phyloP scores from a whole-genome alignment of 2,797 vertebrate species.

The Acrocephalus scirpaceus region DNA sequence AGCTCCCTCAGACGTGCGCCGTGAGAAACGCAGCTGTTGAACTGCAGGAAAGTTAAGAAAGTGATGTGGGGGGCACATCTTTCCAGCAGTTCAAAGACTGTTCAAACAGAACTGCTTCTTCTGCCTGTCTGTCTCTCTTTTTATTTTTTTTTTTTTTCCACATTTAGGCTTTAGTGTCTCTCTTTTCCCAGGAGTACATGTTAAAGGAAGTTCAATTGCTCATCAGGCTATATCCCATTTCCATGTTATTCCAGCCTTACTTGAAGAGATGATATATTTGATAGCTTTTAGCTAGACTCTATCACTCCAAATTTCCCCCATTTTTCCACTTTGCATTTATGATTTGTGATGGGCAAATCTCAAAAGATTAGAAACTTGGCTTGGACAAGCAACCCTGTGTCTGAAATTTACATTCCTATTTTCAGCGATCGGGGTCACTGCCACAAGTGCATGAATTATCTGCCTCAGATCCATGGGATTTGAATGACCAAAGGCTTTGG shows the following conservation, averaged over 20 bases:
- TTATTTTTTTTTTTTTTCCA: rapidly evolving
- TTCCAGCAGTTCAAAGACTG: constrained; percentile 7
- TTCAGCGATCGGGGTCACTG: neutral
- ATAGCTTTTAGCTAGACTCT: neutral
- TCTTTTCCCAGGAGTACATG: neutral
- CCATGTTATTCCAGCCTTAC: neutral
- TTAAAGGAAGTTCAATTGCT: neutral
- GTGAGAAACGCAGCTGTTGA: neutral
- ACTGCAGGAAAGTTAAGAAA: neutral
- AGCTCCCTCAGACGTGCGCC: neutral
- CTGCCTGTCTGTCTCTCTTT: rapidly evolving
- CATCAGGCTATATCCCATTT: neutral
- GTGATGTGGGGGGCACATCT: neutral
- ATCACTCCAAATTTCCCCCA: neutral
- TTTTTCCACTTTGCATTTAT: neutral
- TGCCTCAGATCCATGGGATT: neutral
- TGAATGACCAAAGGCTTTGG: neutral
- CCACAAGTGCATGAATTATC: neutral
- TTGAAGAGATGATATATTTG: neutral
- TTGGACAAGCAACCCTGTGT: neutral
- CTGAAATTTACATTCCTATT: neutral
- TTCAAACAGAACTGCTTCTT: neutral
- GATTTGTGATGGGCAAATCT: neutral
- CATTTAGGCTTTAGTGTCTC: neutral
- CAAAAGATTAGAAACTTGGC: neutral